phyloP scores from a whole-genome alignment of 2,888 invertebrate genomes.

The Xylophagus ater region DNA sequence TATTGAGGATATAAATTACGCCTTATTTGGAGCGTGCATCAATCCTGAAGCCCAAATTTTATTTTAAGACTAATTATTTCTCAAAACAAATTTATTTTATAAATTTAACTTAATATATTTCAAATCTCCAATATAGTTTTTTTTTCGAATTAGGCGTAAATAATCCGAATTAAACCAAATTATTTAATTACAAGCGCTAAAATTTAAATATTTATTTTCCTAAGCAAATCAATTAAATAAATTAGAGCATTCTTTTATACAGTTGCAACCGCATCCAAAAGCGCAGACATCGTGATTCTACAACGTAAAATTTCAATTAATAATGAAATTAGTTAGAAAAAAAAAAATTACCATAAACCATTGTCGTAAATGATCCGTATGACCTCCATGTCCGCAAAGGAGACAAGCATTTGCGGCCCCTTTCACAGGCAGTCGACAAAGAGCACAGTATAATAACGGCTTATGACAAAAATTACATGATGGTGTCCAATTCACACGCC shows the following conservation, averaged over 20 bases:
- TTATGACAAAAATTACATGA: slow-evolving; percentile 64
- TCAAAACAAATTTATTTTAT: no score
- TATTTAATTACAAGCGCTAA: no score
- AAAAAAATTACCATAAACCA: slow-evolving; percentile 53
- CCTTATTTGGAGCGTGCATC: no score
- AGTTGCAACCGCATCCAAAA: slow-evolving; percentile 85
- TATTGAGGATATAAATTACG: no score
- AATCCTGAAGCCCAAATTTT: no score
- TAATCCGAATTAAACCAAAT: no score
- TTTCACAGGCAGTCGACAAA: slow-evolving; percentile 78
- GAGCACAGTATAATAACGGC: slow-evolving; percentile 64
- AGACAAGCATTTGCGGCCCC: slow-evolving; percentile 78
- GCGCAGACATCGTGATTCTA: slow-evolving; percentile 66
- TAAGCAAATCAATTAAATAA: no score
- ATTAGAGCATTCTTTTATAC: slow-evolving; percentile 63
- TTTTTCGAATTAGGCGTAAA: no score
- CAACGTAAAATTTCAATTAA: slow-evolving; percentile 24
- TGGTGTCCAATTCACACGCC: slow-evolving; percentile 51
- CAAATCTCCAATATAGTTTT: no score
- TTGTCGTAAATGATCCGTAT: slow-evolving; percentile 67
- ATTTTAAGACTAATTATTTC: no score
- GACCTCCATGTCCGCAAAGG: slow-evolving; percentile 88
- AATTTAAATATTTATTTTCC: no score
- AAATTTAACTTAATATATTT: no score
- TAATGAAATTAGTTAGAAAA: not conserved